Base-by-base conservation (phyloP, 2,888 invertebrate genomes). In the Ophion ventricosus region DNA sequence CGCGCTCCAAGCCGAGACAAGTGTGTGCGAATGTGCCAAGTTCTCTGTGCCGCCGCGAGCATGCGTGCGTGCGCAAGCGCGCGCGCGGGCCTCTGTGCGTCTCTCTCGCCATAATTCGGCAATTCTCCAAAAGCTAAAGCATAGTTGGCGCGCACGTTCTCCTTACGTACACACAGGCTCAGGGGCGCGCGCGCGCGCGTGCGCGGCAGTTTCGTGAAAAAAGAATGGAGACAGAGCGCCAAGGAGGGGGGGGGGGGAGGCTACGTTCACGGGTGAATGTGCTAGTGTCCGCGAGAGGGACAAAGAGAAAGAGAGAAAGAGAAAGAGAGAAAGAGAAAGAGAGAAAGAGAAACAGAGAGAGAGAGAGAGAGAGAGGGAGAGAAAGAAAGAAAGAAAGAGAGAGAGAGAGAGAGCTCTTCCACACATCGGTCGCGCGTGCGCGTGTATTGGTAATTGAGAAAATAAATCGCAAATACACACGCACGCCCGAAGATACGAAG, bases 31-130 rank as follows among this genome's bases (percentile, higher is more conserved):
- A 63, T 7, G 25, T 26, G 17, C 20, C 20, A 29, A 25, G 57
- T 25, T 11, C n/a, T n/a, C n/a, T n/a, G n/a, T n/a, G n/a, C n/a
- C n/a, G n/a, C n/a, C n/a, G n/a, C n/a, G n/a, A n/a, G n/a, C n/a
- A n/a, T n/a, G n/a, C n/a, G n/a, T n/a, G n/a, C n/a, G n/a, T n/a
- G n/a, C n/a, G n/a, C n/a, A n/a, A n/a, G 54, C 25, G 10, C 49
- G 49, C 49, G 49, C 49, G 54, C 56, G 59, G 17, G n/a, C 43
- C 29, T 67, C 20, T 59, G 57, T 54, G 20, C 17, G 63, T 74
- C 56, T 63, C 74, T 74, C 56, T 63, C 74, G 74, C 79, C 66
- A 84, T 75, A 84, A 84, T 84, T 82, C 79, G 84, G 84, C 84
- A 79, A 79, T 84, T 82, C 79, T 84, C 66, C 29, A 23, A 77